phyloP scores from a whole-genome alignment of 2,113 vertebrate genomes.

The Jaculus jaculus region DNA sequence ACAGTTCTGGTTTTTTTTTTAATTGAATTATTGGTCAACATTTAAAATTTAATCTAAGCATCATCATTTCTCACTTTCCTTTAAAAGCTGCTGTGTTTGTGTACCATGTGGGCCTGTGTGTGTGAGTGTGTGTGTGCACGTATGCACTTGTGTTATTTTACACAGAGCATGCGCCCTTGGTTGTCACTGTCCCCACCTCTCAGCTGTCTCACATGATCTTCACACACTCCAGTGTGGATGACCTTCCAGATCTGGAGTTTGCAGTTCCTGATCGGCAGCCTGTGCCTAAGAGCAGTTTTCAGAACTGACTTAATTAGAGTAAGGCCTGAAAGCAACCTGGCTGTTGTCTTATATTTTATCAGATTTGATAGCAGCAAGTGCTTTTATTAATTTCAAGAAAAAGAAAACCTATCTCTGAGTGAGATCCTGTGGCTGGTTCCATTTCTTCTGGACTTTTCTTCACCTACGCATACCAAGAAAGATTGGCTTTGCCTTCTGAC shows the following conservation, averaged over 20 bases:
- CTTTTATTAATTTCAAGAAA: neutral
- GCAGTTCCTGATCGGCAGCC: too few relatives aligned
- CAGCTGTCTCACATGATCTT: fast-evolving
- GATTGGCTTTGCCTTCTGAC: neutral
- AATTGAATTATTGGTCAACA: neutral
- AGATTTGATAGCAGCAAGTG: neutral
- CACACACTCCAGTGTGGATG: fast-evolving
- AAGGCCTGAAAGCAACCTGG: neutral
- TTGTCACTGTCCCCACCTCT: neutral
- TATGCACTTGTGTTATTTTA: neutral
- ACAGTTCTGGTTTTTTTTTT: neutral
- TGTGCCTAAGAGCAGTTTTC: neutral
- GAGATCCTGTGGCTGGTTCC: neutral
- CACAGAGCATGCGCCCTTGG: neutral
- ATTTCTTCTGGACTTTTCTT: conserved; percentile 34
- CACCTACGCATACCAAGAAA: neutral
- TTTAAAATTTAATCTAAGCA: neutral
- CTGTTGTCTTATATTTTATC: neutral
- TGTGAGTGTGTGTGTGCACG: neutral
- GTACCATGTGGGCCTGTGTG: too few relatives aligned
- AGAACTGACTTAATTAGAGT: neutral
- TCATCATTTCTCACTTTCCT: neutral
- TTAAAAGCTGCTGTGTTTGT: too few relatives aligned
- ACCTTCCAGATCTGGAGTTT: fast-evolving
- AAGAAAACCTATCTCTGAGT: neutral